These are phyloP conservation scores for Camponotus vicinus DNA, from an alignment of 1,140 invertebrate species.

Conservation along the genomic window DNA sequence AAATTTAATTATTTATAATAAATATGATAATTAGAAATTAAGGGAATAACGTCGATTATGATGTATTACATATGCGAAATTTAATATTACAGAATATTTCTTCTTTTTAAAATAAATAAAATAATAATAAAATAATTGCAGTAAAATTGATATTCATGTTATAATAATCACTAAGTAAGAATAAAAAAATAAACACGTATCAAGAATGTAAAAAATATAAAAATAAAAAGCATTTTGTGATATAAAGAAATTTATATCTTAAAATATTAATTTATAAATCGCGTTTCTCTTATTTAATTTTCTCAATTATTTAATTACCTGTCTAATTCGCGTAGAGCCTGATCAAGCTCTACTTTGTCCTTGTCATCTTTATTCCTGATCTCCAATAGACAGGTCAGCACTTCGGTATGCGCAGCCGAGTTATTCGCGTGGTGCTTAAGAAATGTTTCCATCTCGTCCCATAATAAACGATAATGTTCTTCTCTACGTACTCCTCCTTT, in stretches of 20 bases:
- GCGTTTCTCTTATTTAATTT: neutral
- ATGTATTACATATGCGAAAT: neutral
- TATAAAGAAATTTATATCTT: neutral
- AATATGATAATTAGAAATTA: neutral
- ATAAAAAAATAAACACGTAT: no score
- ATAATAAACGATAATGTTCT: conserved; percentile 96
- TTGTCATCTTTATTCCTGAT: conserved; percentile 89
- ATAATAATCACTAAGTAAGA: no score
- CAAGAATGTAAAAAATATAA: neutral
- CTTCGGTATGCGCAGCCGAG: conserved; percentile 90
- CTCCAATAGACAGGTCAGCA: conserved; percentile 95
- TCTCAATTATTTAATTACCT: conserved; percentile 81
- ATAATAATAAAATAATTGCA: no score
- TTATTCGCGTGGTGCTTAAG: conserved; percentile 90
- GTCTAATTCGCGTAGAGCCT: conserved; percentile 88
- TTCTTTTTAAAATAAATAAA: no score
- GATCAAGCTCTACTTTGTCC: conserved; percentile 89
- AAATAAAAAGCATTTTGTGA: neutral
- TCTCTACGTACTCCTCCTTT: conserved; percentile 90
- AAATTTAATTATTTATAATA: neutral
- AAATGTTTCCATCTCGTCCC: conserved; percentile 95
- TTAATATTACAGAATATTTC: no score
- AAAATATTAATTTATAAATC: neutral
- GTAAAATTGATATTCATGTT: no score
- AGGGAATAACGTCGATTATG: neutral